phyloP scores from a whole-genome alignment of 92 coral and sea anemone genomes.

The Umimayanthus kanabou region DNA sequence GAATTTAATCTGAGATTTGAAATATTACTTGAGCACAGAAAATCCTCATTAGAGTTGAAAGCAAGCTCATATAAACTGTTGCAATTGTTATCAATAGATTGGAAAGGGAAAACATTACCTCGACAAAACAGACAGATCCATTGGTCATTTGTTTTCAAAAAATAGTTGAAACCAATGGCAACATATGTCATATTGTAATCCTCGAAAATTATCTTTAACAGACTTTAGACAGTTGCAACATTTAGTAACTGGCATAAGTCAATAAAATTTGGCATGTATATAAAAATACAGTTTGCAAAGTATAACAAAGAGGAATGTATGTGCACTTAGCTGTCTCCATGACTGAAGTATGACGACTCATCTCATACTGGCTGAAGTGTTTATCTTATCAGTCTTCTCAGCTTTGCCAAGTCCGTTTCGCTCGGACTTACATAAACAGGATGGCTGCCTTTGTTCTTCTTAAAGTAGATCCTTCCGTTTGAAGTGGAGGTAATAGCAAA shows the following conservation, averaged over 20 bases:
- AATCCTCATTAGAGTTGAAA: conserved; percentile 52
- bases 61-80: conserved; percentile 45
- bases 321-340: conserved; percentile 25
- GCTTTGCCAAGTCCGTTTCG: conserved; percentile 47
- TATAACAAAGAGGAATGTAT: background rate
- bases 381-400: conserved; percentile 18
- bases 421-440: conserved; percentile 27
- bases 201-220: conserved; percentile 37
- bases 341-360: conserved; percentile 14
- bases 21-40: conserved; percentile 52
- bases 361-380: conserved; percentile 21
- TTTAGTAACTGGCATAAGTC: conserved; percentile 36
- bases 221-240: conserved; percentile 49
- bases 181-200: conserved; percentile 55
- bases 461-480: conserved; percentile 45
- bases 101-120: conserved; percentile 52
- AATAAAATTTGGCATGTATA: background rate
- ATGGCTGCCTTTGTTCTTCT: background rate
- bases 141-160: conserved; percentile 38
- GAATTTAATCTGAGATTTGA: conserved; percentile 44
- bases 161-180: conserved; percentile 57
- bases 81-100: conserved; percentile 24
- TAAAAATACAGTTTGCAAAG: background rate
- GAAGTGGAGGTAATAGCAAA: conserved; percentile 35
- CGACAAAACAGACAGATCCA: conserved; percentile 9